Evolutionary conservation across 2,113 vertebrate species (phyloP), one percentile per base, ranked within the genome.

Genomic region (Chaenocephalus aceratus): DNA sequence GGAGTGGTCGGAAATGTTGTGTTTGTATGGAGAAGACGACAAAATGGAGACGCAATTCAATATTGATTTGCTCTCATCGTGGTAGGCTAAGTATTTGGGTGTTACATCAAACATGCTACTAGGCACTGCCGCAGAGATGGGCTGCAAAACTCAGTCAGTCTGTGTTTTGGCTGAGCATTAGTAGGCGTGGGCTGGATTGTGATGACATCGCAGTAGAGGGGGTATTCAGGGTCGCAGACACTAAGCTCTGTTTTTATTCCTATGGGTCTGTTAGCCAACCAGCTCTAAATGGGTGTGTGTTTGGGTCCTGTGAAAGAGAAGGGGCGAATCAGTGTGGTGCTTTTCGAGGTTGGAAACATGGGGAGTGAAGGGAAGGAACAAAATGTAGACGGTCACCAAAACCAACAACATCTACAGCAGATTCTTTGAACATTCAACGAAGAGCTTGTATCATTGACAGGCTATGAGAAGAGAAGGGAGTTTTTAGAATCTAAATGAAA

Each of bases 211-310:
- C 78, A 86, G 77, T 45, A 41, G 18, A 58, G 65, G 63, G 72
- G 85, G 83, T 86, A 88, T 82, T 86, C 51, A 58, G 58, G 68
- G 71, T 77, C 5, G 44, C 76, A 58, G 68, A 85, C 72, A 72
- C 75, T 82, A 89, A 92, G 77, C 79, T 84, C 15, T 60, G 67
- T 77, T 86, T 91, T 82, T 61, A 85, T 67, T 87, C 60, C 80
- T 72, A 88, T 66, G 67, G 72, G 60, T 53, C 49, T 34, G 60
- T 58, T 61, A 26, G 58, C 15, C 13, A 56, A 21, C 30, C 68
- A 53, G 61, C 66, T 71, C 21, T 75, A 66, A 83, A 66, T 26
- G 63, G n/a, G 23, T 71, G 36, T 41, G 36, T 41, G 36, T 41
- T 41, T 41, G 36, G 36, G 7, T 41, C 36, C 36, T 41, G 78